Evolutionary conservation across 2,113 vertebrate species (phyloP).

Genomic region (Eclectus roratus): DNA sequence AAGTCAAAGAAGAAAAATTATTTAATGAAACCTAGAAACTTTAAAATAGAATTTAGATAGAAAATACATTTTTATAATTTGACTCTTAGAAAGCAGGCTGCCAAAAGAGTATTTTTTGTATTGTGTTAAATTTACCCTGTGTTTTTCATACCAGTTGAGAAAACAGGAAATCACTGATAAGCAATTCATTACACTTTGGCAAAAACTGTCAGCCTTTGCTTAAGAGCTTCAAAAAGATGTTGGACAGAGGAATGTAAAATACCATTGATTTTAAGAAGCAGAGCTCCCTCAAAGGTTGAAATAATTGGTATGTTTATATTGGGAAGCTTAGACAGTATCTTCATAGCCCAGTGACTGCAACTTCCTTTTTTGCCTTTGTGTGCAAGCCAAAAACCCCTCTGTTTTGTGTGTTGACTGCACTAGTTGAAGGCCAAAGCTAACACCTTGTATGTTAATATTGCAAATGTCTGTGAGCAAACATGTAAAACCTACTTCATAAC

Average conservation of each 20-base stretch:
- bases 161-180: not conserved
- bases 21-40: not conserved
- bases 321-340: not conserved
- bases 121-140: not conserved
- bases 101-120: not conserved
- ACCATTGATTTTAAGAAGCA: not conserved
- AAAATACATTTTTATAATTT: not conserved
- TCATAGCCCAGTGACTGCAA: not conserved
- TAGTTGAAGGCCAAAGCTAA: not conserved
- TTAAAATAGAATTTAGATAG: not conserved
- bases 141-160: not conserved
- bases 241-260: not conserved
- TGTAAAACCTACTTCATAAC: not conserved
- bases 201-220: not conserved
- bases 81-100: not conserved
- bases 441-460: not conserved
- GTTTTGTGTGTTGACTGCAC: not conserved
- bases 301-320: not conserved
- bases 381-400: not conserved
- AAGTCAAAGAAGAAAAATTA: not conserved
- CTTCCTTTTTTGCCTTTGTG: not conserved
- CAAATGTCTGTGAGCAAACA: not conserved
- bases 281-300: not conserved
- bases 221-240: not conserved
- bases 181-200: not conserved